phyloP scores from a whole-genome alignment of 2,888 invertebrate genomes.

The Digitonthophagus gazella region DNA sequence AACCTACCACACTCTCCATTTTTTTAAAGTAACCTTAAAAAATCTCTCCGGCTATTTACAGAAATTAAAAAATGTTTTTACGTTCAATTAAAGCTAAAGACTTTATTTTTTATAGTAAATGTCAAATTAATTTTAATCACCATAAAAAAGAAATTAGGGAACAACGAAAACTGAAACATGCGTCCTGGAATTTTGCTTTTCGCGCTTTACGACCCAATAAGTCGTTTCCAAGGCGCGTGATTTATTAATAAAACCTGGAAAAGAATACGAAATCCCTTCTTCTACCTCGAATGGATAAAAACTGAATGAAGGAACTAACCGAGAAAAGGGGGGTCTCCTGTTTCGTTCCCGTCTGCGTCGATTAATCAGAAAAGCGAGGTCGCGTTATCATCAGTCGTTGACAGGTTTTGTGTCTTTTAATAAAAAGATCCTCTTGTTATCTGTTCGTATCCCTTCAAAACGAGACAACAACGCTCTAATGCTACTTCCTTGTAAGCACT shows the following conservation, averaged over 20 bases:
- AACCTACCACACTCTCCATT: too few relatives aligned
- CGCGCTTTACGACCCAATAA: not conserved
- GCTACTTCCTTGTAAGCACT: not conserved
- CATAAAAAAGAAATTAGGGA: too few relatives aligned
- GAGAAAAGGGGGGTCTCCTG: not conserved
- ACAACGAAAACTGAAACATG: not conserved
- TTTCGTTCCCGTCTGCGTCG: not conserved
- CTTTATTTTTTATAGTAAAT: too few relatives aligned
- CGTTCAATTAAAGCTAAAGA: too few relatives aligned
- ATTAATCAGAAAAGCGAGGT: not conserved
- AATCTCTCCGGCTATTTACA: too few relatives aligned
- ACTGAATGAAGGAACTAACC: not conserved
- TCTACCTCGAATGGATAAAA: not conserved
- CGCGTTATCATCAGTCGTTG: not conserved
- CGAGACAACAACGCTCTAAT: not conserved
- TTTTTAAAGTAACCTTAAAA: too few relatives aligned
- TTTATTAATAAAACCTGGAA: not conserved
- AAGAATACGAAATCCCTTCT: not conserved
- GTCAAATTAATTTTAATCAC: too few relatives aligned
- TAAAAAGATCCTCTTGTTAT: not conserved
- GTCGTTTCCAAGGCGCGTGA: not conserved
- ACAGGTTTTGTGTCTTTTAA: not conserved
- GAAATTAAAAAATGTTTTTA: too few relatives aligned
- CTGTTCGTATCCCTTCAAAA: not conserved
- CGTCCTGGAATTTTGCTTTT: not conserved